A percentile compares a stretch with the other conserved stretches of the same genome.
Evolutionary conservation across 2,888 invertebrate species (phyloP).

Genomic region (Notodonta ziczac): DNA sequence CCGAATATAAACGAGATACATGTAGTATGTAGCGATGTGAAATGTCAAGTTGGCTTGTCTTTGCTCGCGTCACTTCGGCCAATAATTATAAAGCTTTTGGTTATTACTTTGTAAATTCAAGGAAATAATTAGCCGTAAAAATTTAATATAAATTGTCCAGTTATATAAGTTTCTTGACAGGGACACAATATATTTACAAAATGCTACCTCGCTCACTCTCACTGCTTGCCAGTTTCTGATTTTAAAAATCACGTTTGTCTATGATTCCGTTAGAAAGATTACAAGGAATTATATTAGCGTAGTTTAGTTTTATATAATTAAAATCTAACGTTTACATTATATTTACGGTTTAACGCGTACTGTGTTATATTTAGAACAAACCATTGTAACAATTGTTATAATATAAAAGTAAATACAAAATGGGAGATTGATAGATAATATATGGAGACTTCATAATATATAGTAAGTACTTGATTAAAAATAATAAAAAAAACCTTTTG

Average conservation of each 20-base stretch:
- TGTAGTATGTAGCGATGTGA: too few relatives aligned
- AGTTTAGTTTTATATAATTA: constrained; percentile 38
- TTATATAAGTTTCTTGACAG: constrained; percentile 49
- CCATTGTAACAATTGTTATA: too few relatives aligned
- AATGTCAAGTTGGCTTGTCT: too few relatives aligned
- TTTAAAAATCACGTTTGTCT: constrained; percentile 22
- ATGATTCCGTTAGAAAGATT: constrained; percentile 30
- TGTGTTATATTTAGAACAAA: not conserved
- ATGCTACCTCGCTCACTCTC: constrained; percentile 76
- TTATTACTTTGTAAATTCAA: not conserved
- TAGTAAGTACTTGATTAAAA: too few relatives aligned
- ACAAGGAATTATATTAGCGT: constrained; percentile 28
- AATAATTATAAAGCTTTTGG: too few relatives aligned
- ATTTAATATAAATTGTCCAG: not conserved
- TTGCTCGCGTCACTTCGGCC: too few relatives aligned
- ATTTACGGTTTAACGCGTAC: constrained; percentile 7
- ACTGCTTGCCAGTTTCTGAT: constrained; percentile 54
- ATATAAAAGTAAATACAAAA: too few relatives aligned
- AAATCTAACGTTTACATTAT: constrained; percentile 44
- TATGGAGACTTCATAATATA: too few relatives aligned
- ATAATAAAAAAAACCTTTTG: too few relatives aligned
- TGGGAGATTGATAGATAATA: too few relatives aligned
- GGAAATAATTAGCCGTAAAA: not conserved
- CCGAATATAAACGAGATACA: too few relatives aligned
- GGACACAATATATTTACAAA: constrained; percentile 76